Conservation (phyloP, 2,888 invertebrate genomes). For the Drosophila koepferae region DNA sequence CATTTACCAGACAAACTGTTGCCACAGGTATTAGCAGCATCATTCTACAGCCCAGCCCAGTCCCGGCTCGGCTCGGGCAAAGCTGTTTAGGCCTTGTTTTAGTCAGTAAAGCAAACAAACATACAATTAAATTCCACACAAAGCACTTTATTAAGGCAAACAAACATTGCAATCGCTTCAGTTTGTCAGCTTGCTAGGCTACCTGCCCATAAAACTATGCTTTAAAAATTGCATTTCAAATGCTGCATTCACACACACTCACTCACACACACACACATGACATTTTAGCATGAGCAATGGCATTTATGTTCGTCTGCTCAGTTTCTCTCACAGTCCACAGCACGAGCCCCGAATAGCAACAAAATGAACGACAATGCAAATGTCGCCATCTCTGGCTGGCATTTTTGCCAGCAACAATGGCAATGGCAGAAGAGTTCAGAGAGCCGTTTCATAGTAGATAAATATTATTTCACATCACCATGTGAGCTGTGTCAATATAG, state of each 20-base stretch:
- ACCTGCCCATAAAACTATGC: constrained; percentile 43
- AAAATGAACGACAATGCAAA: constrained; percentile 25
- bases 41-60: background rate
- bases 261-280: constrained; percentile 38
- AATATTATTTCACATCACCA: constrained; percentile 36
- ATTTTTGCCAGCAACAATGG: constrained; percentile 7
- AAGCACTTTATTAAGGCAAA: constrained; percentile 64
- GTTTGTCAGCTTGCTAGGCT: background rate
- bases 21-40: constrained; percentile 51
- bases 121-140: constrained; percentile 61
- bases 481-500: constrained; percentile 11
- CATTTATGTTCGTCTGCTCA: constrained; percentile 35
- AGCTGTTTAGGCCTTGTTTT: constrained; percentile 30
- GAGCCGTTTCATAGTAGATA: constrained; percentile 20
- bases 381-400: constrained; percentile 18
- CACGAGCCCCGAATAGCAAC: constrained; percentile 1
- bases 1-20: constrained; percentile 59
- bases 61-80: background rate
- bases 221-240: constrained; percentile 55
- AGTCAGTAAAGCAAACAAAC: constrained; percentile 37
- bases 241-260: no score
- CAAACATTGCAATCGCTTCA: constrained; percentile 29
- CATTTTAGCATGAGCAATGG: constrained; percentile 60
- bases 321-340: constrained; percentile 17
- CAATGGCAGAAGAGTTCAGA: constrained; percentile 5